phyloP scores from a whole-genome alignment of 2,888 invertebrate genomes.

The Leptopilina myrica region DNA sequence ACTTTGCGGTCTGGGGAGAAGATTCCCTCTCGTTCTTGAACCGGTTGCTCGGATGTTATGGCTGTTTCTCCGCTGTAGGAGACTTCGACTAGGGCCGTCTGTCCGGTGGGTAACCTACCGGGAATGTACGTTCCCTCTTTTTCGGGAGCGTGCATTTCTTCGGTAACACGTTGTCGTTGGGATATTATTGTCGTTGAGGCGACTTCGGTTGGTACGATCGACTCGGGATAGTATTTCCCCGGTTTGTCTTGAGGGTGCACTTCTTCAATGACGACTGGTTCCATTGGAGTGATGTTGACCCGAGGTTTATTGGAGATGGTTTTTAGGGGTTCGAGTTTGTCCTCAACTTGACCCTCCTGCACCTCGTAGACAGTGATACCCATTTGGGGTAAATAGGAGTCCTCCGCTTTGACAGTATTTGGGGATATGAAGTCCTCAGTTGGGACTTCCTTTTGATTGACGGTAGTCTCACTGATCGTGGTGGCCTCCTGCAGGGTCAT shows the following conservation, averaged over 20 bases:
- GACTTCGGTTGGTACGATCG: slow-evolving; percentile 88
- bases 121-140: slow-evolving; percentile 82
- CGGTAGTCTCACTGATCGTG: slow-evolving; percentile 81
- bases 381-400: slow-evolving; percentile 80
- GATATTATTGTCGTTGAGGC: slow-evolving; percentile 83
- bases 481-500: slow-evolving; percentile 83
- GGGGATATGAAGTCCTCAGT: slow-evolving; percentile 77
- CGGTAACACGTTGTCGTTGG: slow-evolving; percentile 82
- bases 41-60: slow-evolving; percentile 78
- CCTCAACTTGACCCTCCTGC: slow-evolving; percentile 81
- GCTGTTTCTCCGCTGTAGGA: slow-evolving; percentile 80
- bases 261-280: slow-evolving; percentile 83
- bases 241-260: slow-evolving; percentile 84
- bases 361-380: slow-evolving; percentile 83
- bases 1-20: slow-evolving; percentile 73
- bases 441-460: slow-evolving; percentile 81
- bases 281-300: slow-evolving; percentile 81
- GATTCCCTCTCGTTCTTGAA: slow-evolving; percentile 83
- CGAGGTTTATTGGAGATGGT: slow-evolving; percentile 80
- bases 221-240: slow-evolving; percentile 87
- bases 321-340: slow-evolving; percentile 77
- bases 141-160: slow-evolving; percentile 83
- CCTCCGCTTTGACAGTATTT: slow-evolving; percentile 79
- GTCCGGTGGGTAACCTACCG: slow-evolving; percentile 80
- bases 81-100: slow-evolving; percentile 81